phyloP scores from a whole-genome alignment of 1,140 invertebrate genomes.

The Vanessa tameamea region DNA sequence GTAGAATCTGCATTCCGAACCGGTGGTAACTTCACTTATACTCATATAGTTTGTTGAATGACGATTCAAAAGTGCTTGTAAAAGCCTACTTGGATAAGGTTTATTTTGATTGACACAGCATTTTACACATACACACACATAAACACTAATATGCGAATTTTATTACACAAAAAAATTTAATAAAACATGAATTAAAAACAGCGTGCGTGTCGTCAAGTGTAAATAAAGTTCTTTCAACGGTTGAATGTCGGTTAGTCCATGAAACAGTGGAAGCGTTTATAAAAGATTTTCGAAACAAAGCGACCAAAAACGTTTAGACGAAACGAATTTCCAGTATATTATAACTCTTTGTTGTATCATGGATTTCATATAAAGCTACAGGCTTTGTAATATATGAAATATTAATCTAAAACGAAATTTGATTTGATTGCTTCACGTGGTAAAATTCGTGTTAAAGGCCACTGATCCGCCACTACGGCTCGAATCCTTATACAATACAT shows the following conservation, averaged over 20 bases:
- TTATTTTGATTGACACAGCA: neutral
- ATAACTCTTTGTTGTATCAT: constrained; percentile 4
- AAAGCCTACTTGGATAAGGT: too few species aligned
- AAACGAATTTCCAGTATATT: neutral
- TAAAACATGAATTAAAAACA: neutral
- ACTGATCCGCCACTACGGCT: too few species aligned
- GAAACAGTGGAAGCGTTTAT: neutral
- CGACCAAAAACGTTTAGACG: constrained; percentile 8
- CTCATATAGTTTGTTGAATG: too few species aligned
- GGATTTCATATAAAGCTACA: neutral
- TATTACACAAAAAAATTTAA: neutral
- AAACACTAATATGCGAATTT: neutral
- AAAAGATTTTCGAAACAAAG: constrained; percentile 7
- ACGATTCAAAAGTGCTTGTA: too few species aligned
- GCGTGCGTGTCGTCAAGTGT: neutral
- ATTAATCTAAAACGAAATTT: neutral
- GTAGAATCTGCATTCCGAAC: too few species aligned
- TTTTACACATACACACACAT: neutral
- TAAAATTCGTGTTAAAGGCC: too few species aligned
- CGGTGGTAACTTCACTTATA: too few species aligned
- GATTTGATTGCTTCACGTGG: neutral
- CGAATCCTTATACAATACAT: too few species aligned
- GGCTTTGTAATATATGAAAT: neutral
- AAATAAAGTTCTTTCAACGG: constrained; percentile 7
- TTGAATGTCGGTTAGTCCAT: neutral